Evolutionary conservation across 2,888 invertebrate genomes (phyloP), one percentile per base, ranked within the genome.

Genomic region (Chymomyza procnemis): DNA sequence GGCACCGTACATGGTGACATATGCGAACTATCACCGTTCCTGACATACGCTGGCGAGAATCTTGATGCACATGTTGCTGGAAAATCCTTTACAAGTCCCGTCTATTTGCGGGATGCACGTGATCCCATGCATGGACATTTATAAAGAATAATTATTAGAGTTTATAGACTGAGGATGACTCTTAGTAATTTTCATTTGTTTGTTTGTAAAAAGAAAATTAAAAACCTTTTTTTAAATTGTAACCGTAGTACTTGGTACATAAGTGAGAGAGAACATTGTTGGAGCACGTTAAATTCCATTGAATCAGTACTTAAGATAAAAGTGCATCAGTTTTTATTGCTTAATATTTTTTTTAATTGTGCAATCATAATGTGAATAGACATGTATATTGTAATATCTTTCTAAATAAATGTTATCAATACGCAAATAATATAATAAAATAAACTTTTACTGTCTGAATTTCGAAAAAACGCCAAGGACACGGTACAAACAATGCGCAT

Each of bases 41-140:
- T 98, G 2, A 97, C 97, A 0, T 99, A 98, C 78, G 95, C 94
- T 54, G 99, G 99, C 2, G 99, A 99, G 92, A 95, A 95, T 87
- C 92, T 98, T 66, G 92, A 93, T 62, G 91, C 93, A 3, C 88
- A 94, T 47, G 95, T 95, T 0, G 91, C 92, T 54, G 94, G 93
- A 34, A 94, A 95, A 88, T 93, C 92, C 14, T 95, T 95, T 75
- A 93, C 94, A 4, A 90, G 92, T 14, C 96, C 96, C 30, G 92
- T 93, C 73, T 92, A 94, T 82, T 90, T 94, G 67, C 92, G 92
- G 69, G 92, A 92, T 80, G 90, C 91, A 73, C 88, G 91, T 34
- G 90, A 90, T 70, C 78, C 88, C 50, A 67, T 89, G 67, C 88
- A 84, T 64, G 91, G 90, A 48, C 90, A 90, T 75, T 78, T 91